Conservation (phyloP, 2,888 invertebrate genomes). For the Apamea epomidion region DNA sequence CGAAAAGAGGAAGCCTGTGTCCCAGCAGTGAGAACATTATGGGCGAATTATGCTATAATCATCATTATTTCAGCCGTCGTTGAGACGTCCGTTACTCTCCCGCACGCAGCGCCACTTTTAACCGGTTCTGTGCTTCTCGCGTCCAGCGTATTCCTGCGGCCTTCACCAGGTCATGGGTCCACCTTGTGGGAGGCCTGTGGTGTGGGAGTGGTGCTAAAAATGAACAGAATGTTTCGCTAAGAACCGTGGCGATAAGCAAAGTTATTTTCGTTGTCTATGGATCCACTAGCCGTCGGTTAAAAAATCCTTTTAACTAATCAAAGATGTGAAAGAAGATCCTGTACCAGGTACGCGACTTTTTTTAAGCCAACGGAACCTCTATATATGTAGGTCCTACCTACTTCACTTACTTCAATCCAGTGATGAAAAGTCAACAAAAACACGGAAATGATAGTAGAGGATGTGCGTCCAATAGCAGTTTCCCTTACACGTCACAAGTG, state of each 20-base stretch:
- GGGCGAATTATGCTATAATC: background rate
- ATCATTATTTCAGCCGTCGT: background rate
- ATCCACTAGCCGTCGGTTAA: background rate
- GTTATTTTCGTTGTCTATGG: background rate
- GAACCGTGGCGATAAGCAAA: background rate
- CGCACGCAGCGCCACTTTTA: no score
- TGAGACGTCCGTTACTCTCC: background rate
- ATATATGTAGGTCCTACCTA: background rate
- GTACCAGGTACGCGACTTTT: background rate
- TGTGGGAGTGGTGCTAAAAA: background rate
- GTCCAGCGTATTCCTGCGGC: background rate
- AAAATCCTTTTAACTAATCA: background rate
- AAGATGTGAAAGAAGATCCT: background rate
- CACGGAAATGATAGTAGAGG: conserved; percentile 18
- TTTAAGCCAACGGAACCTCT: background rate
- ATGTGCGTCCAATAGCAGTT: background rate
- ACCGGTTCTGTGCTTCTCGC: background rate
- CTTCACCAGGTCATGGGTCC: background rate
- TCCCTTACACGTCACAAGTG: background rate
- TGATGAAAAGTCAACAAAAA: conserved; percentile 2
- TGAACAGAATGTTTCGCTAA: background rate
- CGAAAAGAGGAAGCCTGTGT: background rate
- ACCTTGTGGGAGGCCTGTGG: background rate
- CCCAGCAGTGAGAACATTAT: background rate
- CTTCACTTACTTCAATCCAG: background rate